Base-by-base conservation (phyloP, 2,888 invertebrate species). In the Zhuqinia jingwanae region DNA sequence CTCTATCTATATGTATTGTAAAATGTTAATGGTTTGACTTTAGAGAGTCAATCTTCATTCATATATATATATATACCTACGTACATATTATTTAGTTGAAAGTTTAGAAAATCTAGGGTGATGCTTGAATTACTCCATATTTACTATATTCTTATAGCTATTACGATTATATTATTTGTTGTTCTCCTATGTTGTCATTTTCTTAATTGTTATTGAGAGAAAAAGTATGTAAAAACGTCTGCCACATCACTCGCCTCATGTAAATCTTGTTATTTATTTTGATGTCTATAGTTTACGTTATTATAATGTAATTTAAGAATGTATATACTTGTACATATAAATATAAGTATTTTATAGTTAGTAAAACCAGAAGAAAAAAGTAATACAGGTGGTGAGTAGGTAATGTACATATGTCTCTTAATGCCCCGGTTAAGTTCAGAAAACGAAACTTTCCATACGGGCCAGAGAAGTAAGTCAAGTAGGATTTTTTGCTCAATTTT, bases 111-210 rank as follows among this genome's bases (percentile, higher is more conserved):
- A 65, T 58, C 53, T 50, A 77, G 75, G 78, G 85, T 77, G 53
- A 85, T 88, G 76, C 88, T 85, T 76, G 85, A 76, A 60, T 80
- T 88, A 78, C 73, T 88, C 15, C 80, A 85, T 65, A 75, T 88
- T 47, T 88, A 88, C 70, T 88, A 77, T 85, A 77, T 85, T n/a
- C 75, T 88, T 36, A 88, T 88, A 85, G 81, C 76, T 5, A 36
- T 88, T n/a, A 88, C 88, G 6, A 85, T 88, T 50, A 80, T 73
- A 27, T 60, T 88, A n/a, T 81, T 88, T 77, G 45, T 88, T 45
- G 81, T 88, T 73, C 81, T 88, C 8, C 75, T 88, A 11, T 81
- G 85, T 70, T 88, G 88, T 78, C 88, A 88, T 47, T 88, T 80
- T 47, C 78, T 85, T 0, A 88, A 88, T 42, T 88, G 88, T 63